These are phyloP conservation scores for Harpagoxenus sublaevis DNA, from an alignment of 2,888 invertebrate genomes.

Conservation along the genomic window DNA sequence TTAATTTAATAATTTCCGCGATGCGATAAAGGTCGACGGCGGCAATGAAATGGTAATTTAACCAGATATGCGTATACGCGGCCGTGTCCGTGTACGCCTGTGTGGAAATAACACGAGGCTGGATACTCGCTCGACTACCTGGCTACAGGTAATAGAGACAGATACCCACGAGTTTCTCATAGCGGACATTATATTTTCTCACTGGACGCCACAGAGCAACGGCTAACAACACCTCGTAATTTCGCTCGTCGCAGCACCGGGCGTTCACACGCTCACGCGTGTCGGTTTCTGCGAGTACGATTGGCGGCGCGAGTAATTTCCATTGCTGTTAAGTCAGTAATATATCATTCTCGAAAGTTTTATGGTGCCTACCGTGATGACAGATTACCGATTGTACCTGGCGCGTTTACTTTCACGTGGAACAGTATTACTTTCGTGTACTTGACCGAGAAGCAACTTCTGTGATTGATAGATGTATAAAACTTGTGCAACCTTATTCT, in stretches of 20 bases:
- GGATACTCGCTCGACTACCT: conserved; percentile 36
- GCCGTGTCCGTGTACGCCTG: too few relatives aligned
- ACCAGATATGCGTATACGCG: conserved; percentile 42
- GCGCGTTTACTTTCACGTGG: conserved; percentile 45
- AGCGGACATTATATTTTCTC: conserved; percentile 50
- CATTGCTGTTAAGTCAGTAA: conserved; percentile 65
- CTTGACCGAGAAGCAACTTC: conserved; percentile 36
- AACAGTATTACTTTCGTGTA: conserved; percentile 33
- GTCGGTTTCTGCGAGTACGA: conserved; percentile 50
- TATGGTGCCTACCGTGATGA: conserved; percentile 58
- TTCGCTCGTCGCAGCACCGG: conserved; percentile 23
- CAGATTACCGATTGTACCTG: conserved; percentile 56
- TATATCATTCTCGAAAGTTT: conserved; percentile 69
- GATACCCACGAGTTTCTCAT: conserved; percentile 55
- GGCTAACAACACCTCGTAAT: conserved; percentile 50
- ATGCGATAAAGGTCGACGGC: conserved; percentile 58
- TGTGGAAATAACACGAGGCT: background rate
- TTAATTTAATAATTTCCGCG: conserved; percentile 77
- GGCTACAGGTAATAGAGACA: conserved; percentile 67
- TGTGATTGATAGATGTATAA: conserved; percentile 8
- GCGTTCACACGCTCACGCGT: conserved; percentile 66
- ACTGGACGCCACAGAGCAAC: conserved; percentile 34
- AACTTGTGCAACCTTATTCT: background rate
- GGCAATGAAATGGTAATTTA: conserved; percentile 64
- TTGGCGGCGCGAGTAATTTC: conserved; percentile 64